Evolutionary conservation across 2,113 vertebrate genomes (phyloP), one percentile per base, ranked within the genome.

Genomic region (Tetrax tetrax): DNA sequence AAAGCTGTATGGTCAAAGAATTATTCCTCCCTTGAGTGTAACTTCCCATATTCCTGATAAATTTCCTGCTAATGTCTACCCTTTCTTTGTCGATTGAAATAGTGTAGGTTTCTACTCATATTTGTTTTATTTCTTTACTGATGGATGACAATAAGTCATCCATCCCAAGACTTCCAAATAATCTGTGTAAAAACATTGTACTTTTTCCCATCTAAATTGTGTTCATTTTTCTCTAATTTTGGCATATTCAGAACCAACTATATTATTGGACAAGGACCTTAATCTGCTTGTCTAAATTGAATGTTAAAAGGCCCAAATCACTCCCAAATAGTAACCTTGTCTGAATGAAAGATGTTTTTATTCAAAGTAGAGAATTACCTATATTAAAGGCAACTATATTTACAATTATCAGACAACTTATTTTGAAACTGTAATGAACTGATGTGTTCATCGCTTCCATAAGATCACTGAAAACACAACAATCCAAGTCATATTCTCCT

Each of bases 101-200:
- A 31, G 1, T 33, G 3, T 10, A 51, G 2, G 1, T 31, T 43
- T 51, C 31, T 15, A n/a, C 5, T 4, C 1, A 37, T 31, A 43
- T 51, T 51, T 38, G 7, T 3, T 50, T 87, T 43, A 28, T 79
- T 53, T 75, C 5, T 66, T 61, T 45, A 71, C 8, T 27, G 6
- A 68, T 41, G 16, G 78, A 64, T 29, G 3, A 28, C 21, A 66
- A 9, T 7, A 83, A 38, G 47, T 54, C 28, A n/a, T n/a, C n/a
- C n/a, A n/a, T n/a, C n/a, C n/a, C n/a, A n/a, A n/a, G 9, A 77
- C 18, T 75, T 4, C 27, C 25, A 17, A 31, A 6, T 43, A 54
- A 64, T 47, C 14, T 59, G 4, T 59, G 10, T 59, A 76, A 83
- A 86, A 79, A 12, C 5, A 33, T 1, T 45, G 4, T 38, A 31